Evolutionary conservation across 2,888 invertebrate genomes (phyloP).

Genomic region (Dryobota labecula): DNA sequence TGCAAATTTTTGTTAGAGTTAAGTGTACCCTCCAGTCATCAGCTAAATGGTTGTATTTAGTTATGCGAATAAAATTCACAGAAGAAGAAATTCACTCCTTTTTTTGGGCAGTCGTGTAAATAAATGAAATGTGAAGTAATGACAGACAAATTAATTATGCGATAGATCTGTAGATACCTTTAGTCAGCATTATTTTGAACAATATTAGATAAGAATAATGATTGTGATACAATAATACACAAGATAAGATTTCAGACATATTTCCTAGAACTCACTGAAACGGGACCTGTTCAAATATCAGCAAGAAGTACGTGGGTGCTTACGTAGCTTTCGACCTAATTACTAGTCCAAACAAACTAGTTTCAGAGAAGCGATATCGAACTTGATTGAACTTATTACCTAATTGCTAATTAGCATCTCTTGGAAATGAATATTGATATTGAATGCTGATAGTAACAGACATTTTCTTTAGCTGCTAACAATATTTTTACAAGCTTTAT

Average conservation of each 20-base stretch:
- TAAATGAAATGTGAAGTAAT: no score
- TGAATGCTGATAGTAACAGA: neutral
- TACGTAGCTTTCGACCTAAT: conserved; percentile 6
- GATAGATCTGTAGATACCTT: neutral
- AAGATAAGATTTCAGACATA: neutral
- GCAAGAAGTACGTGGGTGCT: neutral
- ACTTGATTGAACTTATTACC: conserved; percentile 7
- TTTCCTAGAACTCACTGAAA: neutral
- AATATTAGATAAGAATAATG: neutral
- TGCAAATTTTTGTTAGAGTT: no score
- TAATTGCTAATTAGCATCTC: neutral
- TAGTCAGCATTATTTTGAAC: neutral
- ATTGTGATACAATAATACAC: neutral
- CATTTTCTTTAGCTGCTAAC: neutral
- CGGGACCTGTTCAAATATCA: neutral
- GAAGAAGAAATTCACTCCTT: no score
- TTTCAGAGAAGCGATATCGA: conserved; percentile 5
- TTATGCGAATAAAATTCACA: no score
- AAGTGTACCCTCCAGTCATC: no score
- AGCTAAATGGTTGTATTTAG: no score
- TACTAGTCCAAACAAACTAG: conserved; percentile 5
- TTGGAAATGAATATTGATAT: neutral
- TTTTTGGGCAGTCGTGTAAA: no score
- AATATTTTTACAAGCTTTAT: no score
- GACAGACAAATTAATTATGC: no score